These are phyloP conservation scores for Capreolus pygargus DNA, from an alignment of 2,113 vertebrate genomes.

Conservation along the genomic window DNA sequence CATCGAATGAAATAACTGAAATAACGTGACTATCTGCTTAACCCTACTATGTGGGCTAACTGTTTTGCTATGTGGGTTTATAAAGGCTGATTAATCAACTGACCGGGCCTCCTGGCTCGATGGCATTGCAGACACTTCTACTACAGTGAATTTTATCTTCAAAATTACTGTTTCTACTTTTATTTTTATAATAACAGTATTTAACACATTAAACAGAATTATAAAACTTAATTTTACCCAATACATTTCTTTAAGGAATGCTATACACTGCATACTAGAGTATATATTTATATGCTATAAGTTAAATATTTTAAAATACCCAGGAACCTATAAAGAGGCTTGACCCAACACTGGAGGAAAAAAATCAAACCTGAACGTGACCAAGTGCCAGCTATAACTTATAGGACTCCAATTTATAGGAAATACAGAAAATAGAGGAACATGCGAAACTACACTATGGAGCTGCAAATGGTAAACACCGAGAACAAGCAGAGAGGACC, in stretches of 20 bases:
- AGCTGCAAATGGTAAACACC: background rate
- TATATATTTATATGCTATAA: background rate
- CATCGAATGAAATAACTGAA: background rate
- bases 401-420: background rate
- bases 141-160: background rate
- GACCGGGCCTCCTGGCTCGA: background rate
- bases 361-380: background rate
- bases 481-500: background rate
- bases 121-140: background rate
- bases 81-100: background rate
- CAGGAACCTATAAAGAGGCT: background rate
- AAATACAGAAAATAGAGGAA: background rate
- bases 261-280: background rate
- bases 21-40: background rate
- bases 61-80: background rate
- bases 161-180: background rate
- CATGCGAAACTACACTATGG: background rate
- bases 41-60: background rate
- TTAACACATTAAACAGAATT: background rate
- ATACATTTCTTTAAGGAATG: background rate
- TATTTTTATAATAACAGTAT: background rate
- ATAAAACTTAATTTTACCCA: constrained; percentile 6
- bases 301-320: background rate
- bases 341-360: background rate
- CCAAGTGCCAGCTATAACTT: background rate